Evolutionary conservation across 2,113 vertebrate species (phyloP), one percentile per base, ranked within the genome.

Genomic region (Halichoerus grypus): DNA sequence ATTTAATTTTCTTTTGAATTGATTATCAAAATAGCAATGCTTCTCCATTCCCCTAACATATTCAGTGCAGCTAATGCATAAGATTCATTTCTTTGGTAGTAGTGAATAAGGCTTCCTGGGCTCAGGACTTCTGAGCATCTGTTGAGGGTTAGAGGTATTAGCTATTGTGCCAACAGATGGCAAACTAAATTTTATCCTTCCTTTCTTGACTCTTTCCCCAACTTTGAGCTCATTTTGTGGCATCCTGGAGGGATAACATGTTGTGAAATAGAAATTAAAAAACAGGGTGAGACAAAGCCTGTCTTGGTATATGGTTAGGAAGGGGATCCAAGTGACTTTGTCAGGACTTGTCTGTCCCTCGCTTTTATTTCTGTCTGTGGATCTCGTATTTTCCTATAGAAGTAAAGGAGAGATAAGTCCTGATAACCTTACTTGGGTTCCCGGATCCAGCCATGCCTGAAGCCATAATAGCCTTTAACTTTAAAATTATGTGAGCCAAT

Each of bases 1-100:
- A 94, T 63, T 88, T 55, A 88, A 80, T 96, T 96, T 98, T 79
- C 67, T 76, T 95, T 80, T 31, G 26, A 95, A 49, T 67, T 61
- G 49, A 86, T 92, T 28, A 33, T 87, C 42, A 65, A 51, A 51
- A 36, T 12, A 63, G 63, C 8, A 80, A 0, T 63, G 24, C n/a
- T 80, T 86, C 55, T 65, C 13, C 49, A 53, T n/a, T 91, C 7
- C 51, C 11, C 2, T 76, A 59, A 94, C 10, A 72, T 65, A 81
- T 22, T 84, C 46, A 36, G 71, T 12, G 18, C 11, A 63, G 42
- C 33, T 76, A 42, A 61, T 63, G 33, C 63, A 8, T 42, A 26
- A 13, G 69, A 65, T 59, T 53, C 18, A 42, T 92, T 90, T 86
- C 77, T 42, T 65, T 31, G 28, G 39, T 51, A 28, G 57, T 77